Evolutionary conservation across 2,113 vertebrate genomes (phyloP), one percentile per base, ranked within the genome.

Genomic region (Hyaena hyaena): DNA sequence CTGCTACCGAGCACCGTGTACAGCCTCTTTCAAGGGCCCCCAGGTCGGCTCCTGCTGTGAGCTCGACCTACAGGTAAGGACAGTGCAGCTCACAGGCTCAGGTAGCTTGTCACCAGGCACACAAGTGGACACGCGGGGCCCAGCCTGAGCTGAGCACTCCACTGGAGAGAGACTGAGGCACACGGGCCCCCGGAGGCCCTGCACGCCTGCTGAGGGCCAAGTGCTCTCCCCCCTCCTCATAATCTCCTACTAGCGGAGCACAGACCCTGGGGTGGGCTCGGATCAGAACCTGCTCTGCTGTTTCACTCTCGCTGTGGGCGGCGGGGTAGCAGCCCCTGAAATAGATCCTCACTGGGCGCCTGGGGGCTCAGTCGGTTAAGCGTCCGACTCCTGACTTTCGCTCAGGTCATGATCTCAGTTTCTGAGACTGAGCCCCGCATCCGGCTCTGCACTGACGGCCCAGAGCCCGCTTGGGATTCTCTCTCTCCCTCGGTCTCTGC

Each of bases 231-330:
- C 12, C 68, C 26, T 43, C 23, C n/a, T 58, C 31, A 1, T 77
- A 26, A 66, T 10, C 45, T 23, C 16, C 1, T 31, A 11, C 19
- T 10, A n/a, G 9, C 5, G 0, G 19, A 53, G 14, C 26, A n/a
- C 39, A 45, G 87, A 45, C 17, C 87, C 9, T 0, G 28, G 48
- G 35, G 35, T 15, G 11, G 35, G n/a, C 55, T 15, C 43, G 21
- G 53, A 33, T 31, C 17, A 1, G 68, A 33, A 11, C 45, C 74
- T 10, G 73, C 35, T 31, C 87, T 12, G 14, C 39, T 24, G 1
- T n/a, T 63, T 74, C 55, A 24, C 1, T 16, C 71, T 33, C 21
- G 58, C 26, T 10, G 17, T 45, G 69, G 53, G 16, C 55, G 1
- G 24, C 10, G 11, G 21, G 14, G 9, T 17, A 26, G 39, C 1